Percentiles rank a stretch among this genome's conserved stretches.
Evolutionary conservation across 2,888 invertebrate species (phyloP).

Genomic region (Aproaerema taeniolella): DNA sequence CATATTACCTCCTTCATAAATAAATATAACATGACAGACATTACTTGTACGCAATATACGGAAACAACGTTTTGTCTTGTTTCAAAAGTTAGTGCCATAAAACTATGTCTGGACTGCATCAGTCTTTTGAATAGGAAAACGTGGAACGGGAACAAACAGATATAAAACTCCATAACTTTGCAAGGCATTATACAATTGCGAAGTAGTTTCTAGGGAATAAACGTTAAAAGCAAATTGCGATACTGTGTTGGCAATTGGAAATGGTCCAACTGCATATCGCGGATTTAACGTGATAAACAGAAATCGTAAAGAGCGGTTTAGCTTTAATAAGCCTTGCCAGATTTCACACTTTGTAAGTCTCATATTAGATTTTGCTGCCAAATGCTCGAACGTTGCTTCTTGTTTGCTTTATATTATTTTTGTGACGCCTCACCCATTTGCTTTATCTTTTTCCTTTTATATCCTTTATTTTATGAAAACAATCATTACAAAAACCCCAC

Average conservation of each 20-base stretch:
- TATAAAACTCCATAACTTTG: neutral
- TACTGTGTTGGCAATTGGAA: slow-evolving; percentile 34
- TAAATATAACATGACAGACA: too few relatives aligned
- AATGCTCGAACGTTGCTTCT: slow-evolving; percentile 8
- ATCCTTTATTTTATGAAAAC: too few relatives aligned
- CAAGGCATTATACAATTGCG: neutral
- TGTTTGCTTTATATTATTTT: neutral
- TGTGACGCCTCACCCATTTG: neutral
- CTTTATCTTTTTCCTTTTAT: too few relatives aligned
- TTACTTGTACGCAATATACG: neutral
- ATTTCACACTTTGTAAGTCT: slow-evolving; percentile 21
- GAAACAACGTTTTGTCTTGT: neutral
- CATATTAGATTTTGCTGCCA: slow-evolving; percentile 26
- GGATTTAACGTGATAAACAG: slow-evolving; percentile 37
- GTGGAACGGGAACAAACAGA: neutral
- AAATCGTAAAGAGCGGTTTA: slow-evolving; percentile 35
- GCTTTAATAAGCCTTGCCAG: slow-evolving; percentile 36
- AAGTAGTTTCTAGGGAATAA: neutral
- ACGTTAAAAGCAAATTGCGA: slow-evolving; percentile 10
- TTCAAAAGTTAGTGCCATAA: neutral
- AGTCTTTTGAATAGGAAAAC: neutral
- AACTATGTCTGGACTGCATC: neutral
- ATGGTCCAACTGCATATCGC: slow-evolving; percentile 32
- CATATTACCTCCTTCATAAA: too few relatives aligned
- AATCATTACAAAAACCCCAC: too few relatives aligned